Base-by-base conservation (phyloP, 2,888 invertebrate species). In the Mongoloraphidia duomilia region DNA sequence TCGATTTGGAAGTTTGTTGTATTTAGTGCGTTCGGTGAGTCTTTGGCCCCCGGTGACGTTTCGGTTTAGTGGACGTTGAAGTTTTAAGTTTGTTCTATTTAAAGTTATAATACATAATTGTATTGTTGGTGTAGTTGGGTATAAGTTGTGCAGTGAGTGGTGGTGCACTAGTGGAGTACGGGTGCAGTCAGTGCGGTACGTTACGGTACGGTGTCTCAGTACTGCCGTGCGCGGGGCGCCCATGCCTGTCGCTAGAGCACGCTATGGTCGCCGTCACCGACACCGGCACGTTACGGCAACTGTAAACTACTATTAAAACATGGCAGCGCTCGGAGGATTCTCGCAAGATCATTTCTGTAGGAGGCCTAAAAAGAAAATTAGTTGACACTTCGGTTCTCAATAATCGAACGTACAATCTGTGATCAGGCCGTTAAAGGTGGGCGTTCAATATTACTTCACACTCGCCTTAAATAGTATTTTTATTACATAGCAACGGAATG, bases 331-430 rank as follows among this genome's bases (percentile, higher is more conserved):
- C 61, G 61, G 65, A 61, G 65, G 66, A 59, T 68, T 66, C 60
- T 65, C 66, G 62, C 67, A 65, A 63, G 67, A 68, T 68, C 66
- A 69, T 68, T 70, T 68, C 62, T 68, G 70, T 62, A 67, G 68
- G 61, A 67, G 70, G 61, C 68, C 72, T 57, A 72, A 71, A 67
- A 72, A 71, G 71, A 72, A 69, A 70, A 67, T 68, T 65, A 73
- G 72, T 72, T 74, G 73, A 73, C 26, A 26, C 26, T 6, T 26
- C 6, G 26, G 26, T 26, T 26, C 26, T 26, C 6, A 26, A 26
- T 26, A 26, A 26, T 26, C 26, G 26, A 26, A 26, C 26, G 26
- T 26, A 26, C 26, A 26, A 26, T 26, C 26, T 26, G 26, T 26
- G 26, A 26, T 64, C 59, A 60, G 62, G 64, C 63, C 64, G 63